Conservation (phyloP, 1,140 invertebrate genomes). For the Drosophila pandora region DNA sequence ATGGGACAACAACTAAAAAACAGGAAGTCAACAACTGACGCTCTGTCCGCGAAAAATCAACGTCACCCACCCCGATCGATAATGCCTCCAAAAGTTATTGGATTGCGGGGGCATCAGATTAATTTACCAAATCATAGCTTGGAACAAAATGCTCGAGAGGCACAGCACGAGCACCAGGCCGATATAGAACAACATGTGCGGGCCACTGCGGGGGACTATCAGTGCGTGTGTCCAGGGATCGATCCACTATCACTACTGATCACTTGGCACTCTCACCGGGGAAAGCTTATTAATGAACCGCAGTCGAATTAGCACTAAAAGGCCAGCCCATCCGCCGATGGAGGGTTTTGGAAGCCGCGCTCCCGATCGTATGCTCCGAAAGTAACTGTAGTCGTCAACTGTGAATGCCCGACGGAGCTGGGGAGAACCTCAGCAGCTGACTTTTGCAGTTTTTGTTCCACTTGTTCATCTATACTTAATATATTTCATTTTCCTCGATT, state of each 20-base stretch:
- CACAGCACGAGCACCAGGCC: constrained; percentile 46
- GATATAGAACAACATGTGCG: constrained; percentile 45
- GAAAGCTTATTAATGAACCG: constrained; percentile 12
- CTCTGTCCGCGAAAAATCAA: constrained; percentile 6
- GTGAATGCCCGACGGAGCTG: neutral
- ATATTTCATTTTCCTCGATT: constrained; percentile 13
- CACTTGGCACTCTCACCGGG: constrained; percentile 1
- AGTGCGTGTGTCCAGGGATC: neutral
- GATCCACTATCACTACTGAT: constrained; percentile 17
- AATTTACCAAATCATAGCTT: constrained; percentile 60
- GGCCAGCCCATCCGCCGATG: neutral
- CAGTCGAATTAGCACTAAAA: constrained; percentile 30
- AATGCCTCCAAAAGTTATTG: neutral
- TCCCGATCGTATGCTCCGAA: constrained; percentile 22
- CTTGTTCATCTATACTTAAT: constrained; percentile 22
- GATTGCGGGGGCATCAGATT: constrained; percentile 6
- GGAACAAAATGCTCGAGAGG: constrained; percentile 38
- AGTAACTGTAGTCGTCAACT: constrained; percentile 7
- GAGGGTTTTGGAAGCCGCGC: constrained; percentile 5
- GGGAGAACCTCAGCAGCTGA: constrained; percentile 19
- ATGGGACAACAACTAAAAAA: constrained; percentile 37
- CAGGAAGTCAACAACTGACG: constrained; percentile 54
- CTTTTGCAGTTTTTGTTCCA: constrained; percentile 30
- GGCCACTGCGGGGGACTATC: constrained; percentile 10
- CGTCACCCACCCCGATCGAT: constrained; percentile 10